Percentiles rank a stretch among this genome's conserved stretches.
Conservation (phyloP, 1,140 invertebrate species). For the Littorina saxatilis region DNA sequence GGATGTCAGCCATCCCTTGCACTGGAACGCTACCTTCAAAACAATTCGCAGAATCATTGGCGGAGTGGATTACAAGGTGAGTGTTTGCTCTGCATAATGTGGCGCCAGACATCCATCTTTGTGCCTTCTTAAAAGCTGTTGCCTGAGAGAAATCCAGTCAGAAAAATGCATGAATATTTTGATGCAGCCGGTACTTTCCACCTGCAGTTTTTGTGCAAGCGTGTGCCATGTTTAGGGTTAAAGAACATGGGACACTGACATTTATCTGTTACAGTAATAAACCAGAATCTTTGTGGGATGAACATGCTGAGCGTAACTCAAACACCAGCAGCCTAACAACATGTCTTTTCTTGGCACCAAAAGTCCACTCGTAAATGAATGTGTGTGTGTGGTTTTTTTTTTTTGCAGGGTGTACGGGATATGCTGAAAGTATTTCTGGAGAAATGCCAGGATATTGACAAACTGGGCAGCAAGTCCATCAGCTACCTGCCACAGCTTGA, state of each 20-base stretch:
- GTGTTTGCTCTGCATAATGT: background rate
- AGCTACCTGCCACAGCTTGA: conserved; percentile 60
- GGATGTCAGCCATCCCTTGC: conserved; percentile 84
- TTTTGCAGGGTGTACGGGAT: conserved; percentile 75
- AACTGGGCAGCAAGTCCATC: conserved; percentile 59
- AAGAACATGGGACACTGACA: too few relatives aligned
- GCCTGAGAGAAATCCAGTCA: too few relatives aligned
- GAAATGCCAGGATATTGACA: conserved; percentile 80
- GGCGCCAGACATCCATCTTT: too few relatives aligned
- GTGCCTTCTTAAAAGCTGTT: too few relatives aligned
- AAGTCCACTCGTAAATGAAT: background rate
- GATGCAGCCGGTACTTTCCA: too few relatives aligned
- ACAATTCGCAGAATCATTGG: conserved; percentile 90
- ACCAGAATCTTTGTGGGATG: too few relatives aligned
- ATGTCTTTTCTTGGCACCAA: background rate
- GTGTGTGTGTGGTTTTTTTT: background rate
- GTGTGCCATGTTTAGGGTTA: too few relatives aligned
- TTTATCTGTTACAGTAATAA: too few relatives aligned
- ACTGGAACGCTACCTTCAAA: conserved; percentile 91
- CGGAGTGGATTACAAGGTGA: conserved; percentile 94
- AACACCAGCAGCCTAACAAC: too few relatives aligned
- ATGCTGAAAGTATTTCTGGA: conserved; percentile 81
- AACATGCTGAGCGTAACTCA: too few relatives aligned
- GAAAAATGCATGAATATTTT: too few relatives aligned
- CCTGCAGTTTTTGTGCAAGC: too few relatives aligned